These are phyloP conservation scores for Eupithecia exiguata DNA, from an alignment of 2,888 invertebrate species.

Conservation along the genomic window DNA sequence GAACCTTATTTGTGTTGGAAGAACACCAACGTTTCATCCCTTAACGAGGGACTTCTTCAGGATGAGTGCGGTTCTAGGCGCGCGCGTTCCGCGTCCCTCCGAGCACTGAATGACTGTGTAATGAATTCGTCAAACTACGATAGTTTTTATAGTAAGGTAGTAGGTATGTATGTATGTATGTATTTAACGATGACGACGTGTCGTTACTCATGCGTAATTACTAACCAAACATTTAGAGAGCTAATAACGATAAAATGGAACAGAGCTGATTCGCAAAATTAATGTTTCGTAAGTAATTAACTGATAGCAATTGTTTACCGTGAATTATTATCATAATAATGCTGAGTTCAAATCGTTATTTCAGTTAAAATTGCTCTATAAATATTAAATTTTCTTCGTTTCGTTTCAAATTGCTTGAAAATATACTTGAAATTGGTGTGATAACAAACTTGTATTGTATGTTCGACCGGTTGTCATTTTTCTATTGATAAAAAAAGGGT, in stretches of 20 bases:
- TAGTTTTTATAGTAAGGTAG: no score
- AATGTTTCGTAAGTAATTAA: constrained; percentile 54
- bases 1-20: no score
- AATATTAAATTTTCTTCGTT: constrained; percentile 19
- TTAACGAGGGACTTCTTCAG: no score
- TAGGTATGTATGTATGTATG: neutral
- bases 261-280: constrained; percentile 46
- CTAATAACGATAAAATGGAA: constrained; percentile 32
- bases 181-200: neutral
- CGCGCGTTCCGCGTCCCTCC: no score
- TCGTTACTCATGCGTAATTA: constrained; percentile 5
- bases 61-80: no score
- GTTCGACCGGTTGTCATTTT: neutral
- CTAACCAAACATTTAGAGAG: constrained; percentile 24
- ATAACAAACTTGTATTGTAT: neutral
- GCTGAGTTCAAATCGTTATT: constrained; percentile 29
- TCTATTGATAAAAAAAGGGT: neutral
- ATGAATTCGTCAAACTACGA: no score
- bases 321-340: constrained; percentile 53
- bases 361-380: constrained; percentile 41
- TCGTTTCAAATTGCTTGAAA: neutral
- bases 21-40: no score
- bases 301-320: constrained; percentile 52
- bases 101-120: no score
- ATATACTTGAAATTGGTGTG: neutral